A percentile compares a stretch with the other conserved stretches of the same genome.
Evolutionary conservation across 2,113 vertebrate genomes (phyloP).

Genomic region (Columbina picui): DNA sequence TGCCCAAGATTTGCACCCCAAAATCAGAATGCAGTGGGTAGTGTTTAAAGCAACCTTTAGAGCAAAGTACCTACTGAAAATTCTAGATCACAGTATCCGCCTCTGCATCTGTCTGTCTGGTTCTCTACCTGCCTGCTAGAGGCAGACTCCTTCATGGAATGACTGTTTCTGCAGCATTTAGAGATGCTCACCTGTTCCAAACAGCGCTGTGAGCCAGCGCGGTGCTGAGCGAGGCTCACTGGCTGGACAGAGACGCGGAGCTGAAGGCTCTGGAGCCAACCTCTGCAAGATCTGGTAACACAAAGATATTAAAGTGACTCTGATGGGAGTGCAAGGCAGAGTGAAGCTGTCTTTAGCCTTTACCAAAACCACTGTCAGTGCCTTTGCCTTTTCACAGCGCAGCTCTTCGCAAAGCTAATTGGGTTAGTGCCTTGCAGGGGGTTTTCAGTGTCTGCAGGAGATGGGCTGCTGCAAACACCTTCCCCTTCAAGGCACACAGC

Average conservation of each 20-base stretch:
- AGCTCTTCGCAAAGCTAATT: conserved; percentile 59
- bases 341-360: conserved; percentile 60
- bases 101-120: neutral
- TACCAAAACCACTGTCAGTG: conserved; percentile 63
- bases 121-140: neutral
- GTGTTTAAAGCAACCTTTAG: neutral
- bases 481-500: conserved; percentile 51
- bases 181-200: neutral
- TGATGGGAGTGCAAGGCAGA: conserved; percentile 54
- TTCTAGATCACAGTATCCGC: accelerated
- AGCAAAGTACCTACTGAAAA: neutral
- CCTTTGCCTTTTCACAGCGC: conserved; percentile 64
- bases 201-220: neutral
- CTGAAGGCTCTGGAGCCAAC: conserved; percentile 43
- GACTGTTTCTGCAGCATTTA: neutral
- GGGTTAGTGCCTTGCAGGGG: conserved; percentile 45
- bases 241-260: conserved; percentile 6
- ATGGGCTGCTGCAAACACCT: conserved; percentile 65
- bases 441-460: conserved; percentile 54
- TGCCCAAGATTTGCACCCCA: neutral
- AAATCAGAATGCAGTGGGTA: neutral
- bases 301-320: conserved; percentile 33
- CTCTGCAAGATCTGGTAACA: neutral
- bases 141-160: neutral
- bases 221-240: neutral